Evolutionary conservation across 2,797 vertebrate genomes (phyloP).

Genomic region (Chiloscyllium punctatum): DNA sequence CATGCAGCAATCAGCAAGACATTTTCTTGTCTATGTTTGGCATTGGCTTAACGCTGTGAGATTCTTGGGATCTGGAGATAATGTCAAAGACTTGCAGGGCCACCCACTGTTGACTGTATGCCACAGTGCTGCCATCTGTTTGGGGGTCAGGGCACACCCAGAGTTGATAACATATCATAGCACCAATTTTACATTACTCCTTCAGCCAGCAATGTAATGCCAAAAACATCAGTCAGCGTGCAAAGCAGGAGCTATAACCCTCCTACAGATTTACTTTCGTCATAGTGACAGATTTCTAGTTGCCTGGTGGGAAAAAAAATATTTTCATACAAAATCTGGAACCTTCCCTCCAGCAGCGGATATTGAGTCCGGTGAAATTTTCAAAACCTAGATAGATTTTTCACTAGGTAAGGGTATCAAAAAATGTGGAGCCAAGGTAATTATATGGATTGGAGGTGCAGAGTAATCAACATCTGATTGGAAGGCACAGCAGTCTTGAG

Average conservation of each 20-base stretch:
- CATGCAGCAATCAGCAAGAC: too few species aligned
- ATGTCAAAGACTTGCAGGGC: too few species aligned
- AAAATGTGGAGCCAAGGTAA: neutral
- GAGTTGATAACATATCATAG: too few species aligned
- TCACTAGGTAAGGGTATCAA: neutral
- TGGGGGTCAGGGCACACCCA: too few species aligned
- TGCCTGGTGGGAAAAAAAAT: neutral
- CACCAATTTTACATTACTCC: neutral
- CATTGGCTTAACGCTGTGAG: too few species aligned
- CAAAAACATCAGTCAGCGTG: neutral
- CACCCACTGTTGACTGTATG: too few species aligned
- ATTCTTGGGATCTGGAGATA: too few species aligned
- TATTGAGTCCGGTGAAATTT: neutral
- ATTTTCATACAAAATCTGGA: neutral
- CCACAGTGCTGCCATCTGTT: too few species aligned
- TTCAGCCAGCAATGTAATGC: too few species aligned
- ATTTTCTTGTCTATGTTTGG: too few species aligned
- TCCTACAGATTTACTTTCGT: too few species aligned
- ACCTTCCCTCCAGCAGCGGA: neutral
- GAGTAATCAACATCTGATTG: neutral
- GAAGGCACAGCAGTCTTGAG: neutral
- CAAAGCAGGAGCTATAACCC: neutral
- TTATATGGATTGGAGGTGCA: neutral
- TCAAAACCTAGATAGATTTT: neutral
- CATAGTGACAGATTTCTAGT: neutral